Evolutionary conservation across 2,113 vertebrate genomes (phyloP).

Genomic region (Erpornis zantholeuca): DNA sequence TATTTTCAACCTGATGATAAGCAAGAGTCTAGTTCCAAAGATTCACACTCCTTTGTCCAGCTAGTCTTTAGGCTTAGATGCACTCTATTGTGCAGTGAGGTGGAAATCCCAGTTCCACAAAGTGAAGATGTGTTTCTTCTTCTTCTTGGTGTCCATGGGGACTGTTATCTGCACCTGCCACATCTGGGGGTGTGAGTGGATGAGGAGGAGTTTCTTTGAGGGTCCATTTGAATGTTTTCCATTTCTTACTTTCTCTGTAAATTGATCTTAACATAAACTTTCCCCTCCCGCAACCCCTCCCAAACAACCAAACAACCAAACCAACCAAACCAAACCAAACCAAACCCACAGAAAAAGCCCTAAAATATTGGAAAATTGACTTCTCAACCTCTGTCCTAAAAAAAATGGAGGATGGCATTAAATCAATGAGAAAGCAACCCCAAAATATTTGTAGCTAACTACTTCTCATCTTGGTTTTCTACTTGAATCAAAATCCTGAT

Average conservation of each 20-base stretch:
- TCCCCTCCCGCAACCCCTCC: too few relatives aligned
- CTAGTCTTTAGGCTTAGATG: not conserved
- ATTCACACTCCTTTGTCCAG: not conserved
- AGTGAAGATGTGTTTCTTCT: not conserved
- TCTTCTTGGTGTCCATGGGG: not conserved
- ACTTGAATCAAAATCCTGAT: not conserved
- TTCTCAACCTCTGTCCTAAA: not conserved
- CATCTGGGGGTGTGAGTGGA: accelerated
- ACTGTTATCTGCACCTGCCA: not conserved
- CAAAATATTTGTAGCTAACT: not conserved
- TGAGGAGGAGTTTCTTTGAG: not conserved
- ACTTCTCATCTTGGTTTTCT: not conserved
- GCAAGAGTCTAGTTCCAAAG: not conserved
- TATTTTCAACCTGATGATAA: not conserved
- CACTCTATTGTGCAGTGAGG: not conserved
- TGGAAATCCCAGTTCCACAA: not conserved
- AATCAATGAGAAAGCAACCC: not conserved
- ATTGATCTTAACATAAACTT: not conserved
- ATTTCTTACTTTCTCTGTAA: not conserved
- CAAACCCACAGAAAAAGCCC: not conserved
- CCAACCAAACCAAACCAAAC: not conserved
- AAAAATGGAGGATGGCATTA: not conserved
- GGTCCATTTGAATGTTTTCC: not conserved
- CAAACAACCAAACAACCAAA: not conserved
- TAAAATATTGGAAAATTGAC: not conserved